A percentile compares a stretch with the other conserved stretches of the same genome.
Conservation (phyloP, 2,797 vertebrate species). For the Bradypodion pumilum region DNA sequence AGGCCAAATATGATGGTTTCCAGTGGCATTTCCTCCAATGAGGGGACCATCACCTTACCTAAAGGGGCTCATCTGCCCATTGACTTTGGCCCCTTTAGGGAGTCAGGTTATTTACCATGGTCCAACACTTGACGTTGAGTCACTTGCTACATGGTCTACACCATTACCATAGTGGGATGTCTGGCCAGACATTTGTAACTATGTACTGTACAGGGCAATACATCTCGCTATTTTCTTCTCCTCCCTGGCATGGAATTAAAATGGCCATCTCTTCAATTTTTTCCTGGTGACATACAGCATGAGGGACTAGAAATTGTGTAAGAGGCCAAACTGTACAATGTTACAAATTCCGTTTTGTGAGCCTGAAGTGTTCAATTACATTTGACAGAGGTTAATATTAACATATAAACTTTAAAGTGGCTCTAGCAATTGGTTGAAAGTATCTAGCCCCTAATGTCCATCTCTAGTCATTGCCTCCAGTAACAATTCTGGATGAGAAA, state of each 20-base stretch:
- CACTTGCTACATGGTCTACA: no score
- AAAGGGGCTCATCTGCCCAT: no score
- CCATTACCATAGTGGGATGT: no score
- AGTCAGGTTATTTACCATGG: no score
- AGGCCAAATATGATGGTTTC: no score
- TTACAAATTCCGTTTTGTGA: conserved; percentile 13
- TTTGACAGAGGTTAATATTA: conserved; percentile 39
- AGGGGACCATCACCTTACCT: no score
- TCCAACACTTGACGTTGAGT: no score
- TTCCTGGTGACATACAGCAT: conserved; percentile 12
- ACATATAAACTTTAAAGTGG: conserved; percentile 19
- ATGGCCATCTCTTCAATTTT: not conserved
- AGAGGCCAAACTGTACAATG: not conserved
- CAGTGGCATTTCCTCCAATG: no score
- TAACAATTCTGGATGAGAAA: conserved; percentile 54
- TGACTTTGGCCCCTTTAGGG: no score
- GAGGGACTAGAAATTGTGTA: conserved; percentile 14
- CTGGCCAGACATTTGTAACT: no score
- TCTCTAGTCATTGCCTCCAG: conserved; percentile 24
- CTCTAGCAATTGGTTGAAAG: conserved; percentile 26
- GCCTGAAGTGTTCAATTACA: conserved; percentile 20
- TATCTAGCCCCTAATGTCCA: conserved; percentile 42
- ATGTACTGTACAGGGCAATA: not conserved
- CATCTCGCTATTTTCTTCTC: not conserved
- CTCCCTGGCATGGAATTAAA: not conserved